These are phyloP conservation scores for Clarias macrocephalus DNA, from an alignment of 2,113 vertebrate species.

Conservation along the genomic window DNA sequence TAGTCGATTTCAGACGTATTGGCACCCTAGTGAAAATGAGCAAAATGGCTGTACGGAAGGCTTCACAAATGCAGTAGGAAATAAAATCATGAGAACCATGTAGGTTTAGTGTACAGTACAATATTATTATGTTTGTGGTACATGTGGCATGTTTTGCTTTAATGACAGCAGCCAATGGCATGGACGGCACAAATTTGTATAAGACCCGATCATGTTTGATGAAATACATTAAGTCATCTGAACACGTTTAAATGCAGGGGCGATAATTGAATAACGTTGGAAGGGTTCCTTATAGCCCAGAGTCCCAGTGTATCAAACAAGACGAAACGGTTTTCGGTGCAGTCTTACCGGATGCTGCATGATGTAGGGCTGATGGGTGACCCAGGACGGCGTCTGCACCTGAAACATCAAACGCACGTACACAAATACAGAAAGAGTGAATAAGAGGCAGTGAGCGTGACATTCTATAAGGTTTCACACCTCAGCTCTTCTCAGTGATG, in stretches of 20 bases:
- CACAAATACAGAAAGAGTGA: neutral
- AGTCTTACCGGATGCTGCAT: constrained; percentile 97
- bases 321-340: constrained; percentile 4
- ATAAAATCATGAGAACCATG: neutral
- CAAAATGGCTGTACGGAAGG: neutral
- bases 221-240: neutral
- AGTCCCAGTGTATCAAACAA: neutral
- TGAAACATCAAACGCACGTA: constrained; percentile 61
- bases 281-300: neutral
- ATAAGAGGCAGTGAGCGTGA: neutral
- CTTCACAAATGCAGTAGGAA: neutral
- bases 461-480: constrained; percentile 17
- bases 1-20: neutral
- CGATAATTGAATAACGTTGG: neutral
- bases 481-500: neutral
- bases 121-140: neutral
- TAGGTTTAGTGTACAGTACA: neutral
- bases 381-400: constrained; percentile 97
- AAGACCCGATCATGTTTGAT: neutral
- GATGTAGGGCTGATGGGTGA: constrained; percentile 94
- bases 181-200: neutral
- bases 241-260: neutral
- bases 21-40: neutral
- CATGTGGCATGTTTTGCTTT: neutral
- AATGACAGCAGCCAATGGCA: neutral